Evolutionary conservation across 1,140 invertebrate genomes (phyloP), one percentile per base, ranked within the genome.

Genomic region (Drosophila sp.): DNA sequence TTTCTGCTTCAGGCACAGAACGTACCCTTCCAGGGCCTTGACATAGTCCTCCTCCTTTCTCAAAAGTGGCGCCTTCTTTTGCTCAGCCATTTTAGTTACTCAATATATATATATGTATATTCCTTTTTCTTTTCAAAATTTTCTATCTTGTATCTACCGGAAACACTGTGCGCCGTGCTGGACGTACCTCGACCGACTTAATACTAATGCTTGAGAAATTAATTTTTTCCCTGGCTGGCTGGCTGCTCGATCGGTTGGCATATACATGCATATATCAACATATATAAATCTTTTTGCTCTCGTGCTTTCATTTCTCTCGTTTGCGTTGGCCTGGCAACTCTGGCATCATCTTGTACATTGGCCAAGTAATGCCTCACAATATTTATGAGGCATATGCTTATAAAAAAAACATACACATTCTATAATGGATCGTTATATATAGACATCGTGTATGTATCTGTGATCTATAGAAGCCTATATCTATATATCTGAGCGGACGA

Each of bases 41-140:
- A 91, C 83, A 57, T 76, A 92, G 57, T 92, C 91, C 73, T 91
- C 91, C 76, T 92, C 91, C 71, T 91, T 91, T 57, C 65, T 92
- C 65, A 92, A 65, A 44, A 92, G 75, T 54, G 91, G 91, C 66
- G 91, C 91, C 81, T 92, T 92, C 76, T 92, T 92, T 70, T 92
- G 91, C 66, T 92, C 91, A 75, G 91, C 91, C 91, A 92, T 92
- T 70, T 79, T 72, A 17, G 17, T 29, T 11, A 29, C 17, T 65
- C 6, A 55, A 40, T 70, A 33, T 70, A 17, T 58, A 29, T 60
- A 40, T 76, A 54, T 65, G 8, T 44, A 47, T 66, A 47, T 66
- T 60, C 23, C 38, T 10, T 55, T 44, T 44, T 35, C 2, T 47
- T 23, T 23, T 47, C 32, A 33, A 4, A 58, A 67, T 63, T 68